Conservation (phyloP, 1,140 invertebrate species). For the Luehdorfia chinensis region DNA sequence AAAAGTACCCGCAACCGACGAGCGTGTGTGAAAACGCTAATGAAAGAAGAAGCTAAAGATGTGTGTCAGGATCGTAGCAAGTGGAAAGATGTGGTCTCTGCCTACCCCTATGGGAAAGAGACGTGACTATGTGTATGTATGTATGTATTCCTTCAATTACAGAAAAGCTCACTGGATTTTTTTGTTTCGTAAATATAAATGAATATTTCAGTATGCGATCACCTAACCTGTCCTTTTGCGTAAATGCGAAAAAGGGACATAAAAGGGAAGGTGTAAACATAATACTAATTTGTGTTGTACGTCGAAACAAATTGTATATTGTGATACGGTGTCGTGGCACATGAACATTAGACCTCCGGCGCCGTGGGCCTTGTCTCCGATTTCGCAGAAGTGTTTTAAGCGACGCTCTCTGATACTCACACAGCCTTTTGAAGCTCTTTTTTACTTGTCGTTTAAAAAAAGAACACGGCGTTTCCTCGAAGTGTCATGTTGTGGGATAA, state of each 20-base stretch:
- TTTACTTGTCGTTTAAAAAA: constrained; percentile 24
- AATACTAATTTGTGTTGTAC: constrained; percentile 71
- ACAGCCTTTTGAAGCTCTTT: constrained; percentile 18
- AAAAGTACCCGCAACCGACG: no score
- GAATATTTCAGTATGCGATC: constrained; percentile 2
- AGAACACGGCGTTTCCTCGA: constrained; percentile 19
- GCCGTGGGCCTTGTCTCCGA: constrained; percentile 36
- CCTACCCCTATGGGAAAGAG: no score
- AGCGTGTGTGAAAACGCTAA: no score
- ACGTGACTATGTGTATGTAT: no score
- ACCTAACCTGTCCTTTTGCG: constrained; percentile 41
- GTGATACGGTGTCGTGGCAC: constrained; percentile 57
- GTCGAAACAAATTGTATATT: constrained; percentile 66
- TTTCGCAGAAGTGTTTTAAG: constrained; percentile 69
- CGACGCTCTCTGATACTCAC: constrained; percentile 50
- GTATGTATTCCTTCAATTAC: no score
- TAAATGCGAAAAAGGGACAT: constrained; percentile 49
- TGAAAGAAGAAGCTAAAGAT: no score
- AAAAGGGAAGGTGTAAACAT: constrained; percentile 64
- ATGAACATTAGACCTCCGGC: constrained; percentile 46
- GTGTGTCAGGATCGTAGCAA: no score
- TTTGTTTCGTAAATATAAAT: not conserved
- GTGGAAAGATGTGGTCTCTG: no score
- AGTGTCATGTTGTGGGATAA: constrained; percentile 20
- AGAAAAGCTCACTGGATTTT: no score